Evolutionary conservation across 2,113 vertebrate species (phyloP).

Genomic region (Melospiza georgiana): DNA sequence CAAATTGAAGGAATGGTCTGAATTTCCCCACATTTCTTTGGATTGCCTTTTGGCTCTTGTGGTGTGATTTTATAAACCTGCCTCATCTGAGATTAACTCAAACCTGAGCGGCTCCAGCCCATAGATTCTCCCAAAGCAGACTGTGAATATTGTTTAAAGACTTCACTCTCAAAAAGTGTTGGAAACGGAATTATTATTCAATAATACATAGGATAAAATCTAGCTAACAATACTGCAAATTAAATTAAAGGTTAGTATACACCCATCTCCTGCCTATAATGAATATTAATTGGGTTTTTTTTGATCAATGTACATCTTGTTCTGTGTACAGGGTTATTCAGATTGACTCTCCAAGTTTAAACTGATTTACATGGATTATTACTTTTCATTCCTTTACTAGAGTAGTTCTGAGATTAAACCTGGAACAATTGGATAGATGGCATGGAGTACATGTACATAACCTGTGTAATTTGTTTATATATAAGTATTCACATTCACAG

Average conservation of each 20-base stretch:
- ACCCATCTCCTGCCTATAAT: background rate
- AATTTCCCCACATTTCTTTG: background rate
- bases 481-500: background rate
- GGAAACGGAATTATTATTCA: background rate
- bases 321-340: background rate
- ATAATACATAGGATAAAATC: background rate
- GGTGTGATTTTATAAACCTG: background rate
- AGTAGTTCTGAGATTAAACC: background rate
- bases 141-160: background rate
- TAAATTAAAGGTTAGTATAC: conserved; percentile 2
- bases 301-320: background rate
- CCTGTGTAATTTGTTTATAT: background rate
- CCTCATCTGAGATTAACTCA: background rate
- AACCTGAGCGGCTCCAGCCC: background rate
- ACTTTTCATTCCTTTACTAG: background rate
- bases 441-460: background rate
- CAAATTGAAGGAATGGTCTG: background rate
- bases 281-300: background rate
- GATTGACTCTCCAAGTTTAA: background rate
- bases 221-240: background rate
- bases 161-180: background rate
- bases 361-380: conserved; percentile 42
- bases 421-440: background rate
- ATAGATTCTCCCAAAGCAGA: background rate
- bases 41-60: background rate